Base-by-base conservation (phyloP, 2,888 invertebrate species). In the Zygothrica quintamaculata region DNA sequence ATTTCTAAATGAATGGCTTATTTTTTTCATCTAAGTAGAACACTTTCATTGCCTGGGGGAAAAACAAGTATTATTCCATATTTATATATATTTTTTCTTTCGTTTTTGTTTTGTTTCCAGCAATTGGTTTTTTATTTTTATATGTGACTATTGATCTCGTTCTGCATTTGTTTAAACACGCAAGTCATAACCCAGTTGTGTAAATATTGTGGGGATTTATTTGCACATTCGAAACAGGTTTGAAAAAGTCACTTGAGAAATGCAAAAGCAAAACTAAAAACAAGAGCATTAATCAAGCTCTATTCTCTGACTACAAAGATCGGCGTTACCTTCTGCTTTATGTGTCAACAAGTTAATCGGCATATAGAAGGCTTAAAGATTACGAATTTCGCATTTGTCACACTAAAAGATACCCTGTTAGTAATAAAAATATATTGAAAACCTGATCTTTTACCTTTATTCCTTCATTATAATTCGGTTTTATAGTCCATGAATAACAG, bases 301-400 rank as follows among this genome's bases (percentile, higher is more conserved):
- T 57, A 52, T 55, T 65, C 46, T 43, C 33, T 33, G 25, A 8
- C 13, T 51, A 48, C 29, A 48, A 43, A 51, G 50, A 59, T 52
- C 15, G 29, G 29, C 37, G n/a, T n/a, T n/a, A 60, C 12, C 34
- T 22, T 46, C 34, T 43, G 48, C 31, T 64, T 70, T 70, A 48
- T 75, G 39, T 72, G 72, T 72, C 71, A 75, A 72, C 71, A 71
- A 59, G 52, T 6, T 40, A 42, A 48, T 70, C 31, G 42, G 51
- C 25, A 15, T 5, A 31, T 9, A 33, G 46, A 11, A 26, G 42
- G 51, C 25, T 18, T 5, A 31, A 11, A 33, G 46, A 11, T 13
- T 39, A 16, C 22, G 15, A 29, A 29, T 34, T 29, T 6, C 3
- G 18, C 2, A 5, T 6, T 26, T 37, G 9, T 0, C 9, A 22